phyloP scores from a whole-genome alignment of 1,140 invertebrate species.

The Mamestra configurata region DNA sequence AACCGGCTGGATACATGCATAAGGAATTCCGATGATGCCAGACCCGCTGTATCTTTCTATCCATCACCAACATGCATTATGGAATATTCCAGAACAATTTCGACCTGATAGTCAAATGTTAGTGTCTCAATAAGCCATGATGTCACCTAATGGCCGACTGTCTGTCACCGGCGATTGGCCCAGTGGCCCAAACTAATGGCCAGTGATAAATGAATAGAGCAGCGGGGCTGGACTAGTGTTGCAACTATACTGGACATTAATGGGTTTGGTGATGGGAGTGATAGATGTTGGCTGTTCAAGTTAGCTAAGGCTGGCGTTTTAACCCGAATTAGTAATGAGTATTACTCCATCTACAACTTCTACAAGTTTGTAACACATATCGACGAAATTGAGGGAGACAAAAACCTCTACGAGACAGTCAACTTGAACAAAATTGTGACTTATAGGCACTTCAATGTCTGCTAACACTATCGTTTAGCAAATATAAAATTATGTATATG shows the following conservation, averaged over 20 bases:
- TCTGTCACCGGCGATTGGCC: constrained; percentile 12
- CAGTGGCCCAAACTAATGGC: constrained; percentile 27
- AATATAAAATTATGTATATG: no score
- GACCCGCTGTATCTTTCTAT: background rate
- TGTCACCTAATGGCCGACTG: constrained; percentile 31
- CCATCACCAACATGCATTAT: background rate
- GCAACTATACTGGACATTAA: background rate
- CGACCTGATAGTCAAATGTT: background rate
- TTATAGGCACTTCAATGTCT: no score
- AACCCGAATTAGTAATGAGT: no score
- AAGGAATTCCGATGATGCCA: background rate
- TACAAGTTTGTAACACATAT: no score
- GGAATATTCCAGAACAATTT: constrained; percentile 4
- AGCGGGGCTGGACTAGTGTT: background rate
- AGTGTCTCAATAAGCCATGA: constrained; percentile 28
- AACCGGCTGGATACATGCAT: constrained; percentile 8
- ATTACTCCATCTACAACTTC: no score
- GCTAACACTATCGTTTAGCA: no score
- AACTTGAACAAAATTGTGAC: no score
- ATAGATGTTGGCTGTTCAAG: constrained; percentile 2
- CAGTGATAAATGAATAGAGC: constrained; percentile 20
- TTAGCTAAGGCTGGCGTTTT: background rate
- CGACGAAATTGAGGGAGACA: no score
- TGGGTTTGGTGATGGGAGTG: constrained; percentile 30
- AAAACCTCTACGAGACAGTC: no score